Evolutionary conservation across 2,113 vertebrate species (phyloP), one percentile per base, ranked within the genome.

Genomic region (Corynorhinus townsendii): DNA sequence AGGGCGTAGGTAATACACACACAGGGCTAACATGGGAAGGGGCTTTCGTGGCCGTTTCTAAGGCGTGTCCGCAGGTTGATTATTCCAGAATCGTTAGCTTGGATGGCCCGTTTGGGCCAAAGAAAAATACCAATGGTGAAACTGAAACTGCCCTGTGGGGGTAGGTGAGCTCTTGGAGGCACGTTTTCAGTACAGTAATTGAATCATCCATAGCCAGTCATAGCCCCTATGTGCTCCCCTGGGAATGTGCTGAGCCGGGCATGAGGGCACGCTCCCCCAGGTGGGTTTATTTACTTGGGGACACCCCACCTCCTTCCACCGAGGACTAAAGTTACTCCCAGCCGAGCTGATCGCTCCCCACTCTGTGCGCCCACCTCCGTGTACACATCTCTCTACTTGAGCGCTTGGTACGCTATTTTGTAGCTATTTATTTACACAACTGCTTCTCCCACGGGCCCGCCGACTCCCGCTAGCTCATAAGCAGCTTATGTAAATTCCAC

Each of bases 21-120:
- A 1, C 33, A n/a, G 26, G 76, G 40, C 26, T 45, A 26, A 52
- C 40, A 8, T 68, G 20, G 15, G 77, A 71, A 59, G 40, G 73
- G 28, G 2, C 35, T 2, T 7, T 26, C 24, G 22, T 2, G 0
- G 38, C 45, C n/a, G 22, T 77, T 84, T 43, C 2, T 2, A 28
- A 35, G 6, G 14, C 10, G 11, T 8, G 26, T 30, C 66, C n/a
- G 64, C 30, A 26, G 38, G 24, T 47, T 5, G 0, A 40, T 38
- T 7, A 17, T 30, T 49, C 59, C 38, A 56, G 19, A 75, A 26
- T 91, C n/a, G 26, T n/a, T n/a, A 33, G 54, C 72, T 77, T 68
- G 59, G 14, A 54, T 69, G 19, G 43, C 47, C 15, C n/a, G 35
- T 93, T 56, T 77, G 38, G 43, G 54, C 8, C 71, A 64, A 54